These are phyloP conservation scores for Metellina segmentata DNA, from an alignment of 2,888 invertebrate species.

Conservation along the genomic window DNA sequence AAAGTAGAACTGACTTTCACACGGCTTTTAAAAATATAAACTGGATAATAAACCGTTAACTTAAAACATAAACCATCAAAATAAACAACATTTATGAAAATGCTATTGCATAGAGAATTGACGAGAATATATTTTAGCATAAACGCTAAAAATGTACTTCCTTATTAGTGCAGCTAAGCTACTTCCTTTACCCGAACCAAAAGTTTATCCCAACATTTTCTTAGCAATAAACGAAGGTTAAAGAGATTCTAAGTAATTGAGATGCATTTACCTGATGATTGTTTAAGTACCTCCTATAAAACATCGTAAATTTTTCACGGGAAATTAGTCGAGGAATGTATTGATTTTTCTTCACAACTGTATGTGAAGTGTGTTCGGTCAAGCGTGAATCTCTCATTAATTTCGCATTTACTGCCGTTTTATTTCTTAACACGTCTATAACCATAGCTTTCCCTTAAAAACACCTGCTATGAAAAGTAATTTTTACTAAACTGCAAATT, in stretches of 20 bases:
- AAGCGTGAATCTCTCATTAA: conserved; percentile 22
- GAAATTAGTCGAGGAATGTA: conserved; percentile 8
- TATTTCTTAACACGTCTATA: not conserved
- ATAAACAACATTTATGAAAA: not conserved
- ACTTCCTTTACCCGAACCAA: not conserved
- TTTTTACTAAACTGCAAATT: not conserved
- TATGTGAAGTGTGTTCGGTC: not conserved
- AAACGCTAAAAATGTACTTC: not conserved
- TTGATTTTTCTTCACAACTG: conserved; percentile 12
- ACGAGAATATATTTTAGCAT: not conserved
- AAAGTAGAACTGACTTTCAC: too few relatives aligned
- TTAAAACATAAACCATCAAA: too few relatives aligned
- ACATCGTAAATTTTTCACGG: conserved; percentile 23
- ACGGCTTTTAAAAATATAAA: too few relatives aligned
- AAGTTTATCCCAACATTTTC: not conserved
- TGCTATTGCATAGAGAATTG: not conserved
- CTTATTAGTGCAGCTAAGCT: not conserved
- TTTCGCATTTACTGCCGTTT: not conserved
- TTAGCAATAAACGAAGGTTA: not conserved
- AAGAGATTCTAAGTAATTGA: not conserved
- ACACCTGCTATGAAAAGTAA: not conserved
- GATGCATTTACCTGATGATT: conserved; percentile 10
- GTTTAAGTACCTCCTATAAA: conserved; percentile 5
- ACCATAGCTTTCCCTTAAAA: not conserved
- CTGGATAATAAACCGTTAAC: too few relatives aligned